Evolutionary conservation across 2,888 invertebrate genomes (phyloP).

Genomic region (Machimus atricapillus): DNA sequence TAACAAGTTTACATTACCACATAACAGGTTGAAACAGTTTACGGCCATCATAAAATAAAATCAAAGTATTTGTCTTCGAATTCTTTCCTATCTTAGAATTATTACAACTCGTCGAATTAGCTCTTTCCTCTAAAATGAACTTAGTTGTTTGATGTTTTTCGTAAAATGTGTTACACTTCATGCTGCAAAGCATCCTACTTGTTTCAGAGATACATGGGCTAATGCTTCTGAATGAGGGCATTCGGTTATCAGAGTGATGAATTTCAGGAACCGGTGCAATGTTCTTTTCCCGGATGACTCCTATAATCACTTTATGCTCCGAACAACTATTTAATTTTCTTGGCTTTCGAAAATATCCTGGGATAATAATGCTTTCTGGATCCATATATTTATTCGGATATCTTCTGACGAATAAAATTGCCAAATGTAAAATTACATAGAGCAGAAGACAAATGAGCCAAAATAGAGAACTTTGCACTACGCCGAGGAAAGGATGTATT

Average conservation of each 20-base stretch:
- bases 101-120: background rate
- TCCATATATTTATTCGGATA: background rate
- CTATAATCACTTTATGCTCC: background rate
- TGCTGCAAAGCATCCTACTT: background rate
- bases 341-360: background rate
- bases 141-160: background rate
- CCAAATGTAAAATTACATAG: background rate
- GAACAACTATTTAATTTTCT: background rate
- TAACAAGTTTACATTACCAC: background rate
- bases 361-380: background rate
- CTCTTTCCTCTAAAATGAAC: background rate
- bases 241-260: background rate
- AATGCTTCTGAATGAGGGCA: background rate
- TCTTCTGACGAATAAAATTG: background rate
- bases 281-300: background rate
- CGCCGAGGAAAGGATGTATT: background rate
- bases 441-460: slow-evolving; percentile 33
- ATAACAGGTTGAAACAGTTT: background rate
- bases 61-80: background rate
- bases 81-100: background rate
- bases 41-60: background rate
- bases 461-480: slow-evolving; percentile 23
- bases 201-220: background rate
- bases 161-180: background rate
- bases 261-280: background rate